Base-by-base conservation (phyloP, 92 coral and sea anemone species). In the Nematostella vectensis region DNA sequence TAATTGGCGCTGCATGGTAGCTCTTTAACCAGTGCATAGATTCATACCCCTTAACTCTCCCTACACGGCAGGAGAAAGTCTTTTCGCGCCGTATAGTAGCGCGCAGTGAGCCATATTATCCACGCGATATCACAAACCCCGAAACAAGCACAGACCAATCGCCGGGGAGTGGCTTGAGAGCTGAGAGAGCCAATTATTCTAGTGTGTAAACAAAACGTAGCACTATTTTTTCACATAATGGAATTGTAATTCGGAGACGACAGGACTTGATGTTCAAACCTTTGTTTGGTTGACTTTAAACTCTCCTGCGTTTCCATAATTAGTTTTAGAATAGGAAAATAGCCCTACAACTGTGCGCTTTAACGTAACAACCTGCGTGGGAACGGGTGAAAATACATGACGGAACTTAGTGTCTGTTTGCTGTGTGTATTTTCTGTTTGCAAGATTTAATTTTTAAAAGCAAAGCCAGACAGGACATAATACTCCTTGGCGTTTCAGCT, bases 361-460 rank as follows among this genome's bases (percentile, higher is more conserved):
- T 13, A 20, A 1, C 18, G 25, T 50, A 29, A 54, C 2, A 25
- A 48, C 20, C 54, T 38, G 28, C 2, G 54, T n/a, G 48, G 33
- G 40, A 45, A 45, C 4, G 18, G 4, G 9, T 10, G 12, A 10
- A 45, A 45, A 45, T 4, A 4, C 51, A 45, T 4, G 51, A 10
- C 60, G 71, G 62, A 57, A 48, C 53, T 44, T 42, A 55, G 53
- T 58, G 44, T 55, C 54, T 63, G 67, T 56, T 79, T 79, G 67
- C 61, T 75, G 86, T 83, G 77, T 83, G 86, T 62, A 29, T 80
- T 75, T 47, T 19, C 52, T 73, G 88, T 85, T 85, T 85, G 62
- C 67, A 57, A 70, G 80, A 71, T 80, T 85, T 75, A 85, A 80
- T 85, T 85, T 85, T 80, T 85, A 85, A 73, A 85, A 75, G 76